A percentile compares a stretch with the other conserved stretches of the same genome.
Evolutionary conservation across 2,888 invertebrate genomes (phyloP).

Genomic region (Tetragnatha montana): DNA sequence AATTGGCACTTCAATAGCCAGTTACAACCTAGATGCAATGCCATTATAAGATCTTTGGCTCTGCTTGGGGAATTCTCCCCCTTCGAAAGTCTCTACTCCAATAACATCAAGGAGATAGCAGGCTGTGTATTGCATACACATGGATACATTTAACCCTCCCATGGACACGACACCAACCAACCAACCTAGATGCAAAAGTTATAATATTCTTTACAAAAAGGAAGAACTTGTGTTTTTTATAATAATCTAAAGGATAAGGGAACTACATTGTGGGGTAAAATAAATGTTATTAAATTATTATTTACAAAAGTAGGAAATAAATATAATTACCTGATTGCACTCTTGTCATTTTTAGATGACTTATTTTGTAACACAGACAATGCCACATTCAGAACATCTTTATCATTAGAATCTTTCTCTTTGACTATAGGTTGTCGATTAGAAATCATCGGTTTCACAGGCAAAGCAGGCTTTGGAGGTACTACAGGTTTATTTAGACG

Average conservation of each 20-base stretch:
- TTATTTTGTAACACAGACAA: slow-evolving; percentile 63
- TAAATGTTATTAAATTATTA: neutral
- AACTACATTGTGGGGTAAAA: neutral
- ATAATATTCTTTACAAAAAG: neutral
- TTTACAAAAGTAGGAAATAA: neutral
- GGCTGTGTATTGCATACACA: too few relatives aligned
- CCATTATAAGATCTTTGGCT: too few relatives aligned
- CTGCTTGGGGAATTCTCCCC: too few relatives aligned
- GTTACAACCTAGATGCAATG: neutral
- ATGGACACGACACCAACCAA: too few relatives aligned
- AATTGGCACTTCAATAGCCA: too few relatives aligned
- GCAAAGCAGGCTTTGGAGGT: slow-evolving; percentile 76
- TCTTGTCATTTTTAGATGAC: slow-evolving; percentile 60
- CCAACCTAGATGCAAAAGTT: neutral
- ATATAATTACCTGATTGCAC: slow-evolving; percentile 49
- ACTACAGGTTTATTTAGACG: slow-evolving; percentile 86
- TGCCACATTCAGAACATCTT: slow-evolving; percentile 50
- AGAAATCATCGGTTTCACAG: slow-evolving; percentile 78
- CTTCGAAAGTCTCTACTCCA: too few relatives aligned
- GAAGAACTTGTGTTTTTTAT: neutral
- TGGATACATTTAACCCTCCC: too few relatives aligned
- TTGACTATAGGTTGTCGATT: slow-evolving; percentile 77
- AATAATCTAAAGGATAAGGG: neutral
- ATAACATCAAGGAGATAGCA: too few relatives aligned
- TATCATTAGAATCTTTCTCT: slow-evolving; percentile 19